Conservation (phyloP, 2,888 invertebrate genomes). For the Dromius quadrimaculatus region DNA sequence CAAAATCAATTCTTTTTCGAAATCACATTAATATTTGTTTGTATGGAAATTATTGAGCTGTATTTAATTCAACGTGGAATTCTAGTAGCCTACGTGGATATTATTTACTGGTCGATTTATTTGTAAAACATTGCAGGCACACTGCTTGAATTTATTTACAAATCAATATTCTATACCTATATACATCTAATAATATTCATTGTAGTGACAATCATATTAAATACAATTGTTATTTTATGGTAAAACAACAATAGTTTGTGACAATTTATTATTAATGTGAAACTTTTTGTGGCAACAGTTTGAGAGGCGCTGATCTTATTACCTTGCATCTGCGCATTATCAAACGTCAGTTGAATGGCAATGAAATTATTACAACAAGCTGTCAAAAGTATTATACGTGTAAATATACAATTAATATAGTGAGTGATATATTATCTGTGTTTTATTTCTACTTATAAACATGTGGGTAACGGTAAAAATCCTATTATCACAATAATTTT, state of each 20-base stretch:
- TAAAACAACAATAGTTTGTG: too few species aligned
- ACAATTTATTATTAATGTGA: too few species aligned
- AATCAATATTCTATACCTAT: too few species aligned
- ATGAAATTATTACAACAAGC: neutral
- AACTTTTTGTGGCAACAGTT: neutral
- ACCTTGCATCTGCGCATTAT: neutral
- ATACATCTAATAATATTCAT: too few species aligned
- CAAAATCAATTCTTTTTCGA: too few species aligned
- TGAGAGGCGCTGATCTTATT: neutral
- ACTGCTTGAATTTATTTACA: neutral
- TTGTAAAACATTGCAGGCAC: neutral
- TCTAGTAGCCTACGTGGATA: neutral
- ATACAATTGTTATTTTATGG: too few species aligned
- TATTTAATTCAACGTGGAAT: neutral
- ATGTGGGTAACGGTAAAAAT: conserved; percentile 2
- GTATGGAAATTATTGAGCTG: neutral
- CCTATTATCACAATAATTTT: neutral
- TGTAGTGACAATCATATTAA: too few species aligned
- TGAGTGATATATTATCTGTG: neutral
- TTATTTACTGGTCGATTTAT: neutral
- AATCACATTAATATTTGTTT: too few species aligned
- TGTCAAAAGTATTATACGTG: neutral
- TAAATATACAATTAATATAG: conserved; percentile 6
- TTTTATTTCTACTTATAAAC: neutral
- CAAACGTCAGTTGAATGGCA: neutral